Base-by-base conservation (phyloP, 2,113 vertebrate species). In the Dromaius novaehollandiae region DNA sequence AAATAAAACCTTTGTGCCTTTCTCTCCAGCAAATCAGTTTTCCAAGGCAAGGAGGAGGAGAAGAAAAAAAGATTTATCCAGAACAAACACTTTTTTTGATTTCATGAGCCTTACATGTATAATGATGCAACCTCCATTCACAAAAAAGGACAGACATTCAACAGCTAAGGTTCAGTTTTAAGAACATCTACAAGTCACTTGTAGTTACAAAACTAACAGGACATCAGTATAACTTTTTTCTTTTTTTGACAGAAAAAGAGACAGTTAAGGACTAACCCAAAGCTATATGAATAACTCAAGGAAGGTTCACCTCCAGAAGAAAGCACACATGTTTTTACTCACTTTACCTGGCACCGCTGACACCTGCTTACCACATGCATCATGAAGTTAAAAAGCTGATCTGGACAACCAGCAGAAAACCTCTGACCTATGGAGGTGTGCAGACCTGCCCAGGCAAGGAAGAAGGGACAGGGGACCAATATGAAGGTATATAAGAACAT, bases 331-430 rank as follows among this genome's bases (percentile, higher is more conserved):
- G 21, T 12, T 44, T 40, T 60, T n/a, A 6, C 48, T 42, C 26
- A 11, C 38, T 16, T 1, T 12, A 21, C 0, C 0, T 2, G 13
- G 15, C 32, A n/a, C 9, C 12, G 64, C 42, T 3, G 0, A 53
- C 16, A 53, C 15, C 34, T 66, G 44, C 26, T 61, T 28, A 16
- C 11, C 13, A 12, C 9, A 3, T 1, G 3, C 10, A 12, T 44
- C 44, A 36, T 1, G 20, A 34, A 42, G 51, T n/a, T 38, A n/a
- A 14, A 73, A n/a, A 26, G 48, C 38, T 30, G 38, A 26, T 28
- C 17, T 20, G 13, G 17, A 13, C 51, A 40, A 38, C 50, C 20
- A 19, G 13, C 38, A 38, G 50, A 55, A 51, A 73, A 17, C n/a
- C 50, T 30, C 25, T 10, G 8, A 40, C 24, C 50, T 38, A 38